Evolutionary conservation across 2,113 vertebrate genomes (phyloP), one percentile per base, ranked within the genome.

Genomic region (Ia io): DNA sequence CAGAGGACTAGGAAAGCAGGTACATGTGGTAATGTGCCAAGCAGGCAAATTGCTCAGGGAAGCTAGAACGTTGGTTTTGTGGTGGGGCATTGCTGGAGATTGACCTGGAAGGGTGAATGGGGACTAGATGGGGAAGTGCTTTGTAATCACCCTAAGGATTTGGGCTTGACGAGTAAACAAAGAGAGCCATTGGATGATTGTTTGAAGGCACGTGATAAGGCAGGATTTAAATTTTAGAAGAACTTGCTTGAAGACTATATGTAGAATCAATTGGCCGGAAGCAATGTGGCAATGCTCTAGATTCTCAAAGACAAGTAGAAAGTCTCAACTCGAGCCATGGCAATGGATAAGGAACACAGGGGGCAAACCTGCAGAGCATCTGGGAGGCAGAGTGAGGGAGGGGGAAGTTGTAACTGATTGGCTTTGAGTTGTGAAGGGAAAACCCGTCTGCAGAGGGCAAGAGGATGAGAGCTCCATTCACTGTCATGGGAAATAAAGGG

Each of bases 171-270:
- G 25, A 73, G 42, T 37, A 44, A 79, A 16, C 69, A 70, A 74
- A 93, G n/a, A 91, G 59, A 79, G 44, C n/a, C 40, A 70, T 51
- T 77, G 42, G 13, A 20, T 71, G 23, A 28, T 51, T 63, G 71
- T 94, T 76, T 69, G 10, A 74, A 94, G 44, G 70, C 7, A 89
- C 56, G 47, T 79, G 17, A 91, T 78, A 84, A 2, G 42, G 56
- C 22, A 84, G 37, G 65, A n/a, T 93, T 95, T 88, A 84, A 84
- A 40, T 59, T 95, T 84, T 65, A 94, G 42, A 70, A 86, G 76
- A 93, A 94, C 37, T 40, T 71, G 20, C 76, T 83, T 73, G 23
- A 37, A 70, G n/a, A 80, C 51, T 67, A 30, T 17, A 67, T n/a
- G 6, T 47, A 91, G 70, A 95, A 82, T 80, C 70, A 49, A 32